These are phyloP conservation scores for Platalea minor DNA, from an alignment of 2,797 vertebrate genomes.

Conservation along the genomic window DNA sequence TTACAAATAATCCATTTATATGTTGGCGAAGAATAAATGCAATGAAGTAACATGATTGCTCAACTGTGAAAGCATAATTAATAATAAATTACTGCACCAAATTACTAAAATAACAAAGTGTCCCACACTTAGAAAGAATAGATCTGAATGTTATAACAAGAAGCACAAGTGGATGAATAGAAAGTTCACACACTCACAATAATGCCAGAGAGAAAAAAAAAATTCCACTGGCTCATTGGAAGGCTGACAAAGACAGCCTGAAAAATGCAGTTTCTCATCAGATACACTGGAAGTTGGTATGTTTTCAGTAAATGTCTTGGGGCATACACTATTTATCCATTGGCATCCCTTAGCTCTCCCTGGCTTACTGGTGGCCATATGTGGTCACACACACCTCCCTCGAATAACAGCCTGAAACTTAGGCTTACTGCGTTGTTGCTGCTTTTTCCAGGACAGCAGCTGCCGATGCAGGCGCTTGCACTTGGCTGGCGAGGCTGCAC, in stretches of 20 bases:
- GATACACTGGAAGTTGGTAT: not conserved
- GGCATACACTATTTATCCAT: not conserved
- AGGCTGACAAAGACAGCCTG: not conserved
- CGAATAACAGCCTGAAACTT: accelerated
- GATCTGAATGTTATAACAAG: not conserved
- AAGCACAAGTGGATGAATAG: not conserved
- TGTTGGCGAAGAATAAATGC: not conserved
- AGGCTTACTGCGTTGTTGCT: not conserved
- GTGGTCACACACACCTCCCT: not conserved
- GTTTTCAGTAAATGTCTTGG: not conserved
- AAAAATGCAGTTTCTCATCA: not conserved
- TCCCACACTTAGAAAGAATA: not conserved
- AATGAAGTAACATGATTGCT: not conserved
- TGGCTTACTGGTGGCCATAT: not conserved
- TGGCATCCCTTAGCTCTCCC: not conserved
- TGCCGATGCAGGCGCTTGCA: not conserved
- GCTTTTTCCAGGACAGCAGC: not conserved
- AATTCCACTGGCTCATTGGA: not conserved
- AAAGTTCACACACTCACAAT: not conserved
- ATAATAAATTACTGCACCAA: not conserved
- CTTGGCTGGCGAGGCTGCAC: not conserved
- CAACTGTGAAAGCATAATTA: not conserved
- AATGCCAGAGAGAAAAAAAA: not conserved
- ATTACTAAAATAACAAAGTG: not conserved
- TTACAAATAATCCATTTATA: not conserved